Evolutionary conservation across 1,140 invertebrate genomes (phyloP), one percentile per base, ranked within the genome.

Genomic region (Phymastichus coffea): DNA sequence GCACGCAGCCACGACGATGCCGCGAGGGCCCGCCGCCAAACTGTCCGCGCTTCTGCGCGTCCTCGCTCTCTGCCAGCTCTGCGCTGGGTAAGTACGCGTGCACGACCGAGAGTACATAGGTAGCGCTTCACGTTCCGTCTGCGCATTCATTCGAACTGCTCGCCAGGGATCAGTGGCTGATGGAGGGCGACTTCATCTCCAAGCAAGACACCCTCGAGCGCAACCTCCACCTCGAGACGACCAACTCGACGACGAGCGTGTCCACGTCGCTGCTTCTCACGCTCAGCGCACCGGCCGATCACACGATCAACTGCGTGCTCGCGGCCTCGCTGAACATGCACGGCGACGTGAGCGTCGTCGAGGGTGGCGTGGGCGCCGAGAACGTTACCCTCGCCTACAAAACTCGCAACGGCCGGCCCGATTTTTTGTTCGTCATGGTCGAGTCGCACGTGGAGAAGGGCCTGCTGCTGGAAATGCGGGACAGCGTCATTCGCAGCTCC

Each of bases 151-250:
- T n/a, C n/a, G n/a, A n/a, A n/a, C n/a, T 33, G 28, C 12, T 33
- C 28, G 28, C 28, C n/a, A 62, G 60, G 14, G 47, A 57, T 9
- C 46, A 64, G 8, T 68, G 66, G 66, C 37, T 66, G 33, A 67
- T 67, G 61, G 28, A 55, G 35, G 66, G 64, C 14, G 43, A 66
- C 9, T 19, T 44, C 3, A 51, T 66, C 9, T n/a, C 25, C 22
- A 25, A 63, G 2, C 14, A 44, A 4, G 51, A 63, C 14, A 61
- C 46, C 6, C 12, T n/a, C 6, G 22, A 20, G 3, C 37, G 25
- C 1, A 9, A 57, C n/a, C 20, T 66, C 6, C 9, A 46, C 9
- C 30, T 67, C n/a, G 37, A 58, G 12, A 63, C 3, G 4, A 37
- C 52, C 1, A 28, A 62, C 7, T 51, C 44, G 6, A 58, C 62